Percentiles rank a stretch among this genome's conserved stretches.
These are phyloP conservation scores for Phyllotreta cruciferae DNA, from an alignment of 2,888 invertebrate species.

Conservation along the genomic window DNA sequence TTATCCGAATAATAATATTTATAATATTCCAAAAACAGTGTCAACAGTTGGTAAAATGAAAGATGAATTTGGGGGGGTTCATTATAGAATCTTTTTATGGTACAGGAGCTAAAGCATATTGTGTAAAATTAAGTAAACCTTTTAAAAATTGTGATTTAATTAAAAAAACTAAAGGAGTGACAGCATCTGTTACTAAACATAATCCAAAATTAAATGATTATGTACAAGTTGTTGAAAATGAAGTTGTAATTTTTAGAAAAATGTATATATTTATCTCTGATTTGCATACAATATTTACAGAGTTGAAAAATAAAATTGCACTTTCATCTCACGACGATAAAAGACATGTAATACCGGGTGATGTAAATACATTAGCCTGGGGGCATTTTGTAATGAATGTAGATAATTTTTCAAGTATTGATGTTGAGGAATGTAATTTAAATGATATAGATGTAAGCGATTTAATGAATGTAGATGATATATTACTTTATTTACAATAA, in stretches of 20 bases:
- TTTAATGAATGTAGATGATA: too few species aligned
- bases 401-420: too few species aligned
- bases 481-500: too few species aligned
- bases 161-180: constrained; percentile 26
- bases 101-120: constrained; percentile 26
- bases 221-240: constrained; percentile 8
- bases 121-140: constrained; percentile 19
- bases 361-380: constrained; percentile 23
- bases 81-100: constrained; percentile 26
- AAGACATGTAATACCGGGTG: constrained; percentile 14
- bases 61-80: constrained; percentile 25
- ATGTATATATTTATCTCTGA: constrained; percentile 1
- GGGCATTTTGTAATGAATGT: constrained; percentile 10
- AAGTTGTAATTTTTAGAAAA: constrained; percentile 10
- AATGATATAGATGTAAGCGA: too few species aligned
- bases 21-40: constrained; percentile 22
- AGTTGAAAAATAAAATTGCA: constrained; percentile 21
- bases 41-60: constrained; percentile 21
- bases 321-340: constrained; percentile 17
- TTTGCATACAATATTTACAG: constrained; percentile 21
- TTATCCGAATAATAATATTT: constrained; percentile 20
- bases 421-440: too few species aligned
- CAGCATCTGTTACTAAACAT: constrained; percentile 1
- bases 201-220: constrained; percentile 11
- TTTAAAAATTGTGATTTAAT: neutral